Evolutionary conservation across 1,140 invertebrate species (phyloP).

Genomic region (Paralvinella palmiformis): DNA sequence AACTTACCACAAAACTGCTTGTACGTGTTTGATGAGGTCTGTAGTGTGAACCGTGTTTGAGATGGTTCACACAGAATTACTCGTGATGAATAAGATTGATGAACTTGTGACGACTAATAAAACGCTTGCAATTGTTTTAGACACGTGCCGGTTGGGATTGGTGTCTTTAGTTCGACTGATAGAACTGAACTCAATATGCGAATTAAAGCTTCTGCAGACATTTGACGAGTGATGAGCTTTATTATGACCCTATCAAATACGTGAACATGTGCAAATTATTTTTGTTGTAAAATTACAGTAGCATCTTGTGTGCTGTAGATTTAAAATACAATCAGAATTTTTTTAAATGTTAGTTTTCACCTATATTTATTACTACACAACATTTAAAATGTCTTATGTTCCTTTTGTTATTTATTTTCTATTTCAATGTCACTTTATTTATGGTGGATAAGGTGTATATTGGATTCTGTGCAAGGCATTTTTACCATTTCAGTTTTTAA

Average conservation of each 20-base stretch:
- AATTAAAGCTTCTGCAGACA: neutral
- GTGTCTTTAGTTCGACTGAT: neutral
- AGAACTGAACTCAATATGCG: neutral
- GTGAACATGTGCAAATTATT: neutral
- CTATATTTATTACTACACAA: too few relatives aligned
- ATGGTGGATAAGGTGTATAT: too few relatives aligned
- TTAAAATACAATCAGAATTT: too few relatives aligned
- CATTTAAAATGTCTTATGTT: too few relatives aligned
- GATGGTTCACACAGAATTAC: slow-evolving; percentile 20
- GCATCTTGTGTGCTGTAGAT: neutral
- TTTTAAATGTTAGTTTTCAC: too few relatives aligned
- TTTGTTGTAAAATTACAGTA: neutral
- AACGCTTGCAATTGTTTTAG: neutral
- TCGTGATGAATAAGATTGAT: slow-evolving; percentile 17
- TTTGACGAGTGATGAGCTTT: neutral
- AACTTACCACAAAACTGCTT: slow-evolving; percentile 50
- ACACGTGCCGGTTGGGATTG: neutral
- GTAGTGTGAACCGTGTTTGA: slow-evolving; percentile 16
- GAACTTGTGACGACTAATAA: neutral
- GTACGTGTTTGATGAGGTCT: slow-evolving; percentile 28
- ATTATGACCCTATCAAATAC: neutral
- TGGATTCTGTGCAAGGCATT: too few relatives aligned
- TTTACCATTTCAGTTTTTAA: too few relatives aligned
- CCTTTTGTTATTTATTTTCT: too few relatives aligned
- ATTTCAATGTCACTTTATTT: too few relatives aligned